A percentile compares a stretch with the other conserved stretches of the same genome.
phyloP scores from a whole-genome alignment of 2,113 vertebrate genomes.

The Puntigrus tetrazona region DNA sequence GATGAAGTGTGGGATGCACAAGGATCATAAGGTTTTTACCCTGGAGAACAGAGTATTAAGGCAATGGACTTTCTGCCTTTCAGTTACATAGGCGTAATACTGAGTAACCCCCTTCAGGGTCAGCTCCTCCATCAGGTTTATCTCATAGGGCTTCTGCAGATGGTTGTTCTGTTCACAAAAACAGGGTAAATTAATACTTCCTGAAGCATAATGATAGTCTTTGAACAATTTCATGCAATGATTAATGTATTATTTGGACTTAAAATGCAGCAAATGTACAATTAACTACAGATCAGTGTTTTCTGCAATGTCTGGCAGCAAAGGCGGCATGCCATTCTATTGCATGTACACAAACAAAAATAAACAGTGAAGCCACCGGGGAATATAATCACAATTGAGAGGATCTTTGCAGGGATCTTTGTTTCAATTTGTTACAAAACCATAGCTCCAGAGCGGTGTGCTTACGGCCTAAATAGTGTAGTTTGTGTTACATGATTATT shows the following conservation, averaged over 20 bases:
- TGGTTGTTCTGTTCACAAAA: slow-evolving; percentile 82
- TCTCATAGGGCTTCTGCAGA: slow-evolving; percentile 98
- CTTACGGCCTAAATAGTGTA: neutral
- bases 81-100: slow-evolving; percentile 99
- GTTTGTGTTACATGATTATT: too few relatives aligned
- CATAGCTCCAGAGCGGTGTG: neutral
- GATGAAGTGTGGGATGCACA: neutral
- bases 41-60: slow-evolving; percentile 98
- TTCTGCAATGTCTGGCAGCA: neutral
- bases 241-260: neutral
- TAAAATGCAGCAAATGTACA: neutral
- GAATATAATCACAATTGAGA: too few relatives aligned
- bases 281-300: neutral
- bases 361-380: neutral
- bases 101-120: slow-evolving; percentile 99
- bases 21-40: slow-evolving; percentile 73
- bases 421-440: neutral
- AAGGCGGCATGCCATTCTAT: neutral
- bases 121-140: slow-evolving; percentile 99
- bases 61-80: slow-evolving; percentile 99
- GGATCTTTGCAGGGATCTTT: too few relatives aligned
- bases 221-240: neutral
- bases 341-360: neutral
- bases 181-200: neutral
- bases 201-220: neutral